Evolutionary conservation across 2,797 vertebrate species (phyloP).

Genomic region (Microcaecilia unicolor): DNA sequence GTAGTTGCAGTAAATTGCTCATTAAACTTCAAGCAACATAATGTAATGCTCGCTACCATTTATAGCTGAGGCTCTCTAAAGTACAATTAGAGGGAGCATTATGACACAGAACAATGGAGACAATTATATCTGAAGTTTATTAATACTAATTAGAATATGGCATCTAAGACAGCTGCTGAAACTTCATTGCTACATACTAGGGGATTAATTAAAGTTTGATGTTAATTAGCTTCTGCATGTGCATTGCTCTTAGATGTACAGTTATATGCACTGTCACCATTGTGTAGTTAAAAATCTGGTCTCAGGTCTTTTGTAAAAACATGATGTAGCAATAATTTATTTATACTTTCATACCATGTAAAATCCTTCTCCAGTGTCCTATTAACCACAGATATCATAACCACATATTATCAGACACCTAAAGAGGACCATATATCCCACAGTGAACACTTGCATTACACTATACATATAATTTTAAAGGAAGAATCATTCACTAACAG

Average conservation of each 20-base stretch:
- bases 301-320: constrained; percentile 14
- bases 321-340: constrained; percentile 23
- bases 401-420: too few species aligned
- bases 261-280: too few species aligned
- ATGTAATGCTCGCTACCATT: constrained; percentile 48
- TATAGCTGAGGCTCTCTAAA: constrained; percentile 56
- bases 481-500: too few species aligned
- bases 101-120: constrained; percentile 67
- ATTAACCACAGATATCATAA: too few species aligned
- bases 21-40: constrained; percentile 49
- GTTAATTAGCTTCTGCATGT: constrained; percentile 59
- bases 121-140: constrained; percentile 74
- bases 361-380: constrained; percentile 3
- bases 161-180: constrained; percentile 69
- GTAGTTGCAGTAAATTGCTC: constrained; percentile 52
- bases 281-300: constrained; percentile 44
- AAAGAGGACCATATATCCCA: too few species aligned
- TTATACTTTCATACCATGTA: constrained; percentile 14
- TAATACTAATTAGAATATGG: constrained; percentile 73
- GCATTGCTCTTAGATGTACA: constrained; percentile 43
- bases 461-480: too few species aligned
- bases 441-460: too few species aligned
- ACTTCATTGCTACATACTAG: constrained; percentile 66
- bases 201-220: constrained; percentile 70
- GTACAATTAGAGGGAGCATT: constrained; percentile 60